Evolutionary conservation across 2,797 vertebrate species (phyloP).

Genomic region (Periparus ater): DNA sequence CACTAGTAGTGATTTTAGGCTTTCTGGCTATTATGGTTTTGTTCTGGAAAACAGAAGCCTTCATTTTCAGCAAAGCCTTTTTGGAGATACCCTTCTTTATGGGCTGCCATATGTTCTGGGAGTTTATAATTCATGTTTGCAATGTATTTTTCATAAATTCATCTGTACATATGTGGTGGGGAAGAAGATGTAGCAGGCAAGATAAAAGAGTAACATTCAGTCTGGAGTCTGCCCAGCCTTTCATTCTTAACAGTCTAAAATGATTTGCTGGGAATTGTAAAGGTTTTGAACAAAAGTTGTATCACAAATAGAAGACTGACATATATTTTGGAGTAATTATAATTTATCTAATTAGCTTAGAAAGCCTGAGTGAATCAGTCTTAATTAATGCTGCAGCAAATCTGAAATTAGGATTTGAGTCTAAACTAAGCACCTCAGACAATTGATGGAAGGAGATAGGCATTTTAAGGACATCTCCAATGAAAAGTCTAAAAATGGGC

Average conservation of each 20-base stretch:
- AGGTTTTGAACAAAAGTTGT: neutral
- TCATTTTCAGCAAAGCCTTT: neutral
- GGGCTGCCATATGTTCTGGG: neutral
- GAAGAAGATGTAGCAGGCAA: neutral
- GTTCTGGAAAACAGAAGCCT: neutral
- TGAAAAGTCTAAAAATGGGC: neutral
- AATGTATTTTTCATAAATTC: neutral
- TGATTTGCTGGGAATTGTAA: neutral
- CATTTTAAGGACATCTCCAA: neutral
- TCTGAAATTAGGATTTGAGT: neutral
- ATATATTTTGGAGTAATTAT: neutral
- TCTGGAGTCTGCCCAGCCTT: neutral
- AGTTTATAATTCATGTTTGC: neutral
- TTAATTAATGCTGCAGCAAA: neutral
- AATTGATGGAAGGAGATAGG: neutral
- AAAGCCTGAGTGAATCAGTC: neutral
- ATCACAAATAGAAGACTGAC: neutral
- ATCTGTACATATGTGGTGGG: neutral
- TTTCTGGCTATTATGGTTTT: neutral
- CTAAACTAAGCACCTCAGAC: neutral
- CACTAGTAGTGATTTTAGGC: neutral
- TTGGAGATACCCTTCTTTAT: neutral
- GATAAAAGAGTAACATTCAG: neutral
- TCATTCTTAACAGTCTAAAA: neutral
- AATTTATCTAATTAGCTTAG: neutral